Conservation (phyloP, 1,140 invertebrate species). For the Cydia strobilella region DNA sequence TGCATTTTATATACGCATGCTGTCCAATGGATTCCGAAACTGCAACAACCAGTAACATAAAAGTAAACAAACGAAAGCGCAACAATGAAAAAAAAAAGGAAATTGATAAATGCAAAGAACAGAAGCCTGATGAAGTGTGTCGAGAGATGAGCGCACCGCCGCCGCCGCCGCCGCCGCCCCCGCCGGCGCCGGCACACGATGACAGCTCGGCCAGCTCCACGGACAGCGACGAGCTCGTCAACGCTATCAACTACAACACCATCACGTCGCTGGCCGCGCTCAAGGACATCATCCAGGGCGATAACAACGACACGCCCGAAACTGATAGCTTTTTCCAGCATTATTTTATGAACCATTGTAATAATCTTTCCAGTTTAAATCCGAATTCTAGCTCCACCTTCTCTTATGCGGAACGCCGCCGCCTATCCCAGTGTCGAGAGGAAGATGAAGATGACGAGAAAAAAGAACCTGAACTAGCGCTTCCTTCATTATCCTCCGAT, state of each 20-base stretch:
- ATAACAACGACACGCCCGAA: slow-evolving; percentile 82
- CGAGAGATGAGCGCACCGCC: slow-evolving; percentile 48
- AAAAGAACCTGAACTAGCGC: slow-evolving; percentile 52
- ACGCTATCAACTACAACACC: slow-evolving; percentile 85
- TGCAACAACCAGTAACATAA: slow-evolving; percentile 51
- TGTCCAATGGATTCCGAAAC: slow-evolving; percentile 69
- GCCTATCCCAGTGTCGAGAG: slow-evolving; percentile 89
- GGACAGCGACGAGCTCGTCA: slow-evolving; percentile 83
- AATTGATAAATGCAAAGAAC: slow-evolving; percentile 53
- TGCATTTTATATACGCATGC: slow-evolving; percentile 45
- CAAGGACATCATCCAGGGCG: slow-evolving; percentile 84
- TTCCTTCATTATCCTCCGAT: slow-evolving; percentile 43
- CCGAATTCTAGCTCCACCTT: slow-evolving; percentile 79
- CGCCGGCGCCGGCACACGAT: slow-evolving; percentile 42
- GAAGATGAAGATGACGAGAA: slow-evolving; percentile 89
- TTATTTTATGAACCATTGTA: slow-evolving; percentile 87
- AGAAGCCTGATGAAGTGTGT: slow-evolving; percentile 47
- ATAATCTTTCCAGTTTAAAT: slow-evolving; percentile 82
- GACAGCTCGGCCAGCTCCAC: slow-evolving; percentile 80
- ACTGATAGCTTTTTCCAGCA: slow-evolving; percentile 86
- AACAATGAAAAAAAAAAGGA: slow-evolving; percentile 71
- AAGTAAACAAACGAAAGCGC: slow-evolving; percentile 50
- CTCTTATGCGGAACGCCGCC: slow-evolving; percentile 83
- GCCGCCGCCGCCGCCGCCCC: too few relatives aligned
- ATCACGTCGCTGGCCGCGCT: slow-evolving; percentile 84